A percentile compares a stretch with the other conserved stretches of the same genome.
phyloP scores from a whole-genome alignment of 2,113 vertebrate genomes.

The Danionella cerebrum region DNA sequence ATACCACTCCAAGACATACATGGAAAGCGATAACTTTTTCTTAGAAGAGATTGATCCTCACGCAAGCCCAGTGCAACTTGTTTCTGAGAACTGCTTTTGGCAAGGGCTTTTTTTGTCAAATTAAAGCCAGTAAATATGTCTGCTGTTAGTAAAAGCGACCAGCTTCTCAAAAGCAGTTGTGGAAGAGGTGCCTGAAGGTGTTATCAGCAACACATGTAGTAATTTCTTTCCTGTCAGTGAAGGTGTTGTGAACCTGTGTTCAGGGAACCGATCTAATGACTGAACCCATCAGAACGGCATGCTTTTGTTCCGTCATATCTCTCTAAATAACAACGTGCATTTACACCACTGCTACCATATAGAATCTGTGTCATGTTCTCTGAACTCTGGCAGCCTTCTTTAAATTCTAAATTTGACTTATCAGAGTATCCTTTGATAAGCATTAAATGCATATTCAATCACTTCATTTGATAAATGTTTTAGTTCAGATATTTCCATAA shows the following conservation, averaged over 20 bases:
- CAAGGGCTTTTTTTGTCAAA: no score
- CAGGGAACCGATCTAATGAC: background rate
- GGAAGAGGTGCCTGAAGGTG: background rate
- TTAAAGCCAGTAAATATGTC: background rate
- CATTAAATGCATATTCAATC: no score
- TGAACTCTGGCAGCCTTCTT: no score
- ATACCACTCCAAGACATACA: background rate
- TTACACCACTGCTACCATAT: background rate
- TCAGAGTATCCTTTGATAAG: no score
- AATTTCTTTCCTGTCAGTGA: background rate
- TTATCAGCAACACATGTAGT: background rate
- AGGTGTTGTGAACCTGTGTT: background rate
- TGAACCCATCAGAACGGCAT: background rate
- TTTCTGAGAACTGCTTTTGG: background rate
- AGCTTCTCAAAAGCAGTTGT: background rate
- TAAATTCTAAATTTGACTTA: no score
- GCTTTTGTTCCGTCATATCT: background rate
- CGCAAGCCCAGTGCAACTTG: background rate
- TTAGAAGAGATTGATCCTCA: background rate
- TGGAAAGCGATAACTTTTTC: background rate
- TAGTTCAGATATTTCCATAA: no score
- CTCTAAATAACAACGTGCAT: background rate
- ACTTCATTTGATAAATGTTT: no score
- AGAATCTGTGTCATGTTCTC: no score
- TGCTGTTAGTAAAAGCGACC: background rate